Percentiles rank a stretch among this genome's conserved stretches.
phyloP scores from a whole-genome alignment of 1,140 invertebrate species.

The Cydia splendana region DNA sequence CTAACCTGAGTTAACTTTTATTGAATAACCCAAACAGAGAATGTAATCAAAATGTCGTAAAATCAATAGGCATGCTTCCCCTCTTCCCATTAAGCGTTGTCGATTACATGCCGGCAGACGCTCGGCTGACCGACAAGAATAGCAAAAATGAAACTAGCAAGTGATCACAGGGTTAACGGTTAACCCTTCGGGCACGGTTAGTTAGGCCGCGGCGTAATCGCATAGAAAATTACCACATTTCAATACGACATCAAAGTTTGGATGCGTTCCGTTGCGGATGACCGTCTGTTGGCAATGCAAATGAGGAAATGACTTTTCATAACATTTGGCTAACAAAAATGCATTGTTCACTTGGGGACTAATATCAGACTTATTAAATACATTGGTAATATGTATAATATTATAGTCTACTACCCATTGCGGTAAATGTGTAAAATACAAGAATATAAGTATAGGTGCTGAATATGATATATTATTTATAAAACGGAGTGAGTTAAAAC shows the following conservation, averaged over 20 bases:
- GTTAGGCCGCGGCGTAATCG: constrained; percentile 61
- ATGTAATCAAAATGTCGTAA: constrained; percentile 20
- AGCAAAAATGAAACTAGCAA: constrained; percentile 59
- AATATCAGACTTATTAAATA: too few relatives aligned
- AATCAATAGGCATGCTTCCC: constrained; percentile 27
- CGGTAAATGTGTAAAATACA: too few relatives aligned
- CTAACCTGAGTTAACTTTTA: background rate
- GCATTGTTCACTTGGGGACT: too few relatives aligned
- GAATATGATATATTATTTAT: too few relatives aligned
- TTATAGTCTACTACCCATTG: too few relatives aligned
- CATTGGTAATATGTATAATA: too few relatives aligned
- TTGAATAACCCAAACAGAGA: background rate
- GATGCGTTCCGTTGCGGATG: background rate
- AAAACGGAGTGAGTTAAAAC: too few relatives aligned
- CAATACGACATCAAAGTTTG: constrained; percentile 59
- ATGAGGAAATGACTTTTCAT: too few relatives aligned
- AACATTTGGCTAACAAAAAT: too few relatives aligned
- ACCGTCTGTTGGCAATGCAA: too few relatives aligned
- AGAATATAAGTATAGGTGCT: too few relatives aligned
- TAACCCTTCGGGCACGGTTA: constrained; percentile 71
- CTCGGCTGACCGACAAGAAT: constrained; percentile 61
- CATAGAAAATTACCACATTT: constrained; percentile 65
- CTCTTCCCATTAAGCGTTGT: constrained; percentile 17
- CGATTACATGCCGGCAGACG: constrained; percentile 38
- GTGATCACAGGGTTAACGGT: constrained; percentile 54